phyloP scores from a whole-genome alignment of 2,113 vertebrate species.

The Hepsetus odoe region DNA sequence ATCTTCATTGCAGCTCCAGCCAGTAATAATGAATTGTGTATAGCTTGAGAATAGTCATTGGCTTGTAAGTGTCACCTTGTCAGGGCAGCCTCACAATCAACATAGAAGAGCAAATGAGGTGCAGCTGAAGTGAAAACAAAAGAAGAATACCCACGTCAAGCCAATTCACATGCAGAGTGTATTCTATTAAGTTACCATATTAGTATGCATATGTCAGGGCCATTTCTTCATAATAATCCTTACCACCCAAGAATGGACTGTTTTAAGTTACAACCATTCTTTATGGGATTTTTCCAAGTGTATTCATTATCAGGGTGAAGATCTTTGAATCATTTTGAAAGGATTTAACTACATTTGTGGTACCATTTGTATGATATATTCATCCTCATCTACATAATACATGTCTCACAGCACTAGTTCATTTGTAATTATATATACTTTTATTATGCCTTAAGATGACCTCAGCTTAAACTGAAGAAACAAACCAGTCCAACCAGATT shows the following conservation, averaged over 20 bases:
- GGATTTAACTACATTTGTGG: not conserved
- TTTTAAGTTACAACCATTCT: not conserved
- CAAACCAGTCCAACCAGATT: too few relatives aligned
- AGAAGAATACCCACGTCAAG: not conserved
- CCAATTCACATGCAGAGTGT: not conserved
- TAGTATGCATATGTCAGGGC: not conserved
- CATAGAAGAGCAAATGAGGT: slow-evolving; percentile 25
- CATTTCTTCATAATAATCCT: slow-evolving; percentile 11
- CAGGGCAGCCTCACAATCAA: slow-evolving; percentile 20
- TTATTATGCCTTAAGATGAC: too few relatives aligned
- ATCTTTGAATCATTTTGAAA: not conserved
- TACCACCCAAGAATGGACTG: not conserved
- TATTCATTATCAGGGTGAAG: too few relatives aligned
- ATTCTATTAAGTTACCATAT: slow-evolving; percentile 6
- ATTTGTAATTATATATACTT: too few relatives aligned
- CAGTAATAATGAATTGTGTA: slow-evolving; percentile 18
- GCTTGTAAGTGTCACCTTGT: slow-evolving; percentile 43
- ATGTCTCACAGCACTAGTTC: not conserved
- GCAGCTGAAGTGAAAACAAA: not conserved
- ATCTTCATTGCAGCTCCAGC: slow-evolving; percentile 51
- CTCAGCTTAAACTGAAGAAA: too few relatives aligned
- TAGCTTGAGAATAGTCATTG: slow-evolving; percentile 34
- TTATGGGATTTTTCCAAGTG: not conserved
- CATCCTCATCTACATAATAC: not conserved
- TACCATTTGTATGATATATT: not conserved